Evolutionary conservation across 2,113 vertebrate genomes (phyloP), one percentile per base, ranked within the genome.

Genomic region (Myiopsitta monachus): DNA sequence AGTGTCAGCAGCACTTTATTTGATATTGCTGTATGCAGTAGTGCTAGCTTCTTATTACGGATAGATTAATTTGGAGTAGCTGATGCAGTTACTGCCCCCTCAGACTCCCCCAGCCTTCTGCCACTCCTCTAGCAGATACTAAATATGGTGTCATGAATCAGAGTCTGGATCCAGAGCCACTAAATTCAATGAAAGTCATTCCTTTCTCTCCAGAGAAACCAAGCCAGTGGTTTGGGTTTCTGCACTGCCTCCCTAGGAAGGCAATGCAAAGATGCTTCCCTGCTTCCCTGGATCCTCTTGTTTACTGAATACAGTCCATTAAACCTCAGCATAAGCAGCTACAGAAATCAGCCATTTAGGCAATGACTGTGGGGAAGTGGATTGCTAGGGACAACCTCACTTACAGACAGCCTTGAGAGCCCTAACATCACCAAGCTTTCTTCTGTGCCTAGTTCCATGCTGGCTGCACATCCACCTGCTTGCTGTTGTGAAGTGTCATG

Each of bases 251-350:
- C 9, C 49, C 41, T 8, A 17, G 46, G 41, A 87, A 63, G 22
- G 24, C 15, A 7, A 13, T 1, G 6, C 52, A 31, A 52, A 83
- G 57, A 77, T 10, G 18, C 47, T 18, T 64, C 11, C 41, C 39
- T 1, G 0, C 10, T 24, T 51, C 44, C 36, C 75, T n/a, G 39
- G 47, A 46, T 49, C 39, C 28, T 10, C 6, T 5, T 61, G 15
- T 22, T 77, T n/a, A 5, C 27, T 1, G 8, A 69, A 6, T 44
- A 26, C 21, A 44, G 24, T 26, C 67, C 70, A 22, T 18, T 63
- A 73, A 36, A 76, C 14, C 59, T 77, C 82, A 55, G 52, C 75
- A 57, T 0, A 1, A 11, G 39, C 47, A 82, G 36, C 44, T 31
- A 30, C 30, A 66, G 49, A 44, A 91, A 66, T 5, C 73, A 41